phyloP scores from a whole-genome alignment of 2,888 invertebrate genomes.

The Buathra laborator region DNA sequence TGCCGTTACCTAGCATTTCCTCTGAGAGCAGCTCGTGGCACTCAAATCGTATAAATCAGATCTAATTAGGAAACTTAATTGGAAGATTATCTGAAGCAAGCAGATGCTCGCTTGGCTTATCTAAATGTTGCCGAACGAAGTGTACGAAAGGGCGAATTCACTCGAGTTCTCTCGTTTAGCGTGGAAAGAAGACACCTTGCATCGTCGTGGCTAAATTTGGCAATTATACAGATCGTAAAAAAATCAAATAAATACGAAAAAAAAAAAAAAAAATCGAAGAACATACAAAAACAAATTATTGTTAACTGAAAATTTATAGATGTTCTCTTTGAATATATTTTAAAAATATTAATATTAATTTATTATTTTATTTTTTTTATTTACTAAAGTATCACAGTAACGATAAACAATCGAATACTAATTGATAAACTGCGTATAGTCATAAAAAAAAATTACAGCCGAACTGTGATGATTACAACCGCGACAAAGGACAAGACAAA shows the following conservation, averaged over 20 bases:
- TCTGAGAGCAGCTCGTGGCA: constrained; percentile 25
- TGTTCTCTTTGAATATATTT: too few species aligned
- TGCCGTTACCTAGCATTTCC: constrained; percentile 48
- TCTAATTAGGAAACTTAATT: constrained; percentile 69
- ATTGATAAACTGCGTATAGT: neutral
- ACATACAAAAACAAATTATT: too few species aligned
- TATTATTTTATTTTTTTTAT: too few species aligned
- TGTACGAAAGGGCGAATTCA: constrained; percentile 44
- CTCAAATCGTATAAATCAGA: constrained; percentile 68
- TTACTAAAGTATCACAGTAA: too few species aligned
- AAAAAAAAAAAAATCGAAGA: neutral
- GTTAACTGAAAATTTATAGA: too few species aligned
- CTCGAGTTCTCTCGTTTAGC: neutral
- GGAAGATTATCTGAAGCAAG: constrained; percentile 65
- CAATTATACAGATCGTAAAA: neutral
- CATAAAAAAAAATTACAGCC: neutral
- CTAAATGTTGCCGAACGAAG: constrained; percentile 46
- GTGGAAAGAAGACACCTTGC: neutral
- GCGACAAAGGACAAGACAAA: neutral
- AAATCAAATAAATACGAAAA: neutral
- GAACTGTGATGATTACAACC: constrained; percentile 2
- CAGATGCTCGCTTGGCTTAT: constrained; percentile 62
- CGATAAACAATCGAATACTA: neutral
- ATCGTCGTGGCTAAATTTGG: neutral
- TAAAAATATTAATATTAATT: too few species aligned